phyloP scores from a whole-genome alignment of 2,797 vertebrate species.

The Acipenser oxyrinchus region DNA sequence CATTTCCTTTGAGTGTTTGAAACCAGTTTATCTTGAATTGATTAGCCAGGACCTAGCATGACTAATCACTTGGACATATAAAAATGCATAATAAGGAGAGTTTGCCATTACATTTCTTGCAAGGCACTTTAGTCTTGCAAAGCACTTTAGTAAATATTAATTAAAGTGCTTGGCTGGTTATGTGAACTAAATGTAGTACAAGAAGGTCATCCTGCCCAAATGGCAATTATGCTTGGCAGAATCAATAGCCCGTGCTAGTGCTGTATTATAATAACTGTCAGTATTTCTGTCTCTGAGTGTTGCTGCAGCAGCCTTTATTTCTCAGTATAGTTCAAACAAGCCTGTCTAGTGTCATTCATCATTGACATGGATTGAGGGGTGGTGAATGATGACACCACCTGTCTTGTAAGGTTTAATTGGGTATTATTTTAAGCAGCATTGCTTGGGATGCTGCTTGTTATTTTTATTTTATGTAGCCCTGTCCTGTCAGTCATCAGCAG shows the following conservation, averaged over 20 bases:
- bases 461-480: too few relatives aligned
- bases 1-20: slow-evolving; percentile 35
- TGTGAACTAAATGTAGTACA: slow-evolving; percentile 18
- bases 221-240: slow-evolving; percentile 32
- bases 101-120: slow-evolving; percentile 35
- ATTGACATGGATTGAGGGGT: background rate
- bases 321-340: background rate
- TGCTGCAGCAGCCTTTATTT: slow-evolving; percentile 31
- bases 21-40: slow-evolving; percentile 51
- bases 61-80: slow-evolving; percentile 30
- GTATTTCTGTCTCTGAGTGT: slow-evolving; percentile 26
- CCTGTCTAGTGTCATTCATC: background rate
- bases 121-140: slow-evolving; percentile 26
- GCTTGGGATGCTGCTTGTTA: too few relatives aligned
- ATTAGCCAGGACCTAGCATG: slow-evolving; percentile 44
- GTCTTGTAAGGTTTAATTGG: slow-evolving; percentile 25
- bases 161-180: slow-evolving; percentile 25
- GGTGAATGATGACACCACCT: slow-evolving; percentile 1
- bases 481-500: too few relatives aligned
- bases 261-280: slow-evolving; percentile 14
- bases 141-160: slow-evolving; percentile 37
- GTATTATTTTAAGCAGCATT: slow-evolving; percentile 19
- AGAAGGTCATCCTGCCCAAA: slow-evolving; percentile 39
- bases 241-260: slow-evolving; percentile 26
- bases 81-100: slow-evolving; percentile 29